phyloP scores from a whole-genome alignment of 2,113 vertebrate species.

The Henicopernis longicauda region DNA sequence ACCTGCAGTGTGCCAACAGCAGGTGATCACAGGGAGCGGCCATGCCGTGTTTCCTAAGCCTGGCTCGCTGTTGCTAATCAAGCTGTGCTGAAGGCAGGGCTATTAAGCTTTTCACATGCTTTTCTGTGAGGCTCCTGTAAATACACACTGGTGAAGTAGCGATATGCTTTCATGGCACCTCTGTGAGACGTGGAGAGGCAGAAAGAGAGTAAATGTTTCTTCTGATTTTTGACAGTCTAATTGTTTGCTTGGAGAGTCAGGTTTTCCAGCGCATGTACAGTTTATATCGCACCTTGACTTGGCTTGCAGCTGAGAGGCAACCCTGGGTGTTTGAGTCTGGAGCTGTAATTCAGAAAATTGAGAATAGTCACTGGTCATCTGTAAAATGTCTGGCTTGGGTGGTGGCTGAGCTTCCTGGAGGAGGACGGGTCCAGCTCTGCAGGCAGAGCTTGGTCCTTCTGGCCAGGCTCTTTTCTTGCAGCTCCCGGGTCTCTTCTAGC shows the following conservation, averaged over 20 bases:
- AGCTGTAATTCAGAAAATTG: background rate
- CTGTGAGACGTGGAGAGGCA: fast-evolving
- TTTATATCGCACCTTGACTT: background rate
- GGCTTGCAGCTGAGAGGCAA: background rate
- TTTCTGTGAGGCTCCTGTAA: background rate
- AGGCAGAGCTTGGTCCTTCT: background rate
- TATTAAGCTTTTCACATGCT: background rate
- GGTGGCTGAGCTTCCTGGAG: background rate
- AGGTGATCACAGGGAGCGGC: background rate
- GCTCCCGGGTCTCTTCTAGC: background rate
- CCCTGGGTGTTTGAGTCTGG: background rate
- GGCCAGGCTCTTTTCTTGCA: background rate
- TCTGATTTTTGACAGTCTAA: background rate
- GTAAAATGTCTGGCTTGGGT: background rate
- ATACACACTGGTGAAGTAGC: background rate
- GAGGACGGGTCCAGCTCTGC: background rate
- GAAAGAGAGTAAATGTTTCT: background rate
- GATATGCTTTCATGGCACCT: fast-evolving
- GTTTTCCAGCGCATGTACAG: fast-evolving
- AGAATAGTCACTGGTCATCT: background rate
- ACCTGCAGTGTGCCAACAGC: fast-evolving
- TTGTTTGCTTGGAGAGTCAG: background rate
- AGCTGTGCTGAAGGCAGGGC: background rate
- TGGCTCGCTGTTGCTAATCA: background rate
- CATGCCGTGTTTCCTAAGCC: background rate